Base-by-base conservation (phyloP, 1,140 invertebrate genomes). In the Brachionus rotundiformis region DNA sequence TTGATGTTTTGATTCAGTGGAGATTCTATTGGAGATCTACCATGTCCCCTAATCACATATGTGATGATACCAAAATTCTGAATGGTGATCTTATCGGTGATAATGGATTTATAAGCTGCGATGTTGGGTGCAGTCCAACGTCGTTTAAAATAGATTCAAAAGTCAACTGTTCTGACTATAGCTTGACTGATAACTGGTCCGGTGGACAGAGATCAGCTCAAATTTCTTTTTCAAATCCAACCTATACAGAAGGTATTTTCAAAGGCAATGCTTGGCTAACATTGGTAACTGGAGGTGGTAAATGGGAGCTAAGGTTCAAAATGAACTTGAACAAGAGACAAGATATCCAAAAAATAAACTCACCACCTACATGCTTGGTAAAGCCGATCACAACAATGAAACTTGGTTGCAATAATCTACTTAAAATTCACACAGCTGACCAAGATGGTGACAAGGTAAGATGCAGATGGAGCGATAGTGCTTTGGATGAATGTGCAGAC, bases 161-260 rank as follows among this genome's bases (percentile, higher is more conserved):
- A 23, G 63, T 68, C 0, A 19, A 6, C 8, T 68, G 63, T 36
- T 33, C 27, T 6, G 63, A 36, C 16, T 68, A 68, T 29, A 68
- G 63, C 8, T 68, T 68, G 33, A 19, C 63, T 16, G 33, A 68
- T 68, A 68, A 68, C 33, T 68, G 63, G 63, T 68, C 63, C 6
- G 27, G 29, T 68, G 63, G 63, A 8, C 16, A 33, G 10, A 13
- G 31, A 41, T 36, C 63, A n/a, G 19, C 27, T 19, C 16, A 36
- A n/a, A 19, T 68, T 5, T 6, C 27, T 5, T 68, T 68, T 36
- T n/a, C 63, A 41, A 36, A 19, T 16, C 16, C 13, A 68, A 33
- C 27, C 5, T 19, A 68, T 10, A 16, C 19, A 36, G 63, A 68
- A 39, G 63, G 29, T 44, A 23, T 3, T 25, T 73, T 44, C 41